A percentile compares a stretch with the other conserved stretches of the same genome.
Evolutionary conservation across 2,888 invertebrate species (phyloP).

Genomic region (Malthinus flaveolus): DNA sequence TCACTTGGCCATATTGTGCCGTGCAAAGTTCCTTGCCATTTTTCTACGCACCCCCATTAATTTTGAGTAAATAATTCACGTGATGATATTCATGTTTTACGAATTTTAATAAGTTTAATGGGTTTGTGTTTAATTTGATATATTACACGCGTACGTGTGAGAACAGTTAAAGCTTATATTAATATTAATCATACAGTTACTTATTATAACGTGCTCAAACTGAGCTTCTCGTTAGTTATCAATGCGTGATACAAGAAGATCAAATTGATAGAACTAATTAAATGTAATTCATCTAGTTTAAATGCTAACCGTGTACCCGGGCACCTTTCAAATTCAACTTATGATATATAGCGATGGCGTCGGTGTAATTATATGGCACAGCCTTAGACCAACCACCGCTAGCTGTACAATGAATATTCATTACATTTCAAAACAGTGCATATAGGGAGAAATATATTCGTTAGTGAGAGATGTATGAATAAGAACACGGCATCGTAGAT

Average conservation of each 20-base stretch:
- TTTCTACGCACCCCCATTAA: no score
- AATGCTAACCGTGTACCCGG: slow-evolving; percentile 47
- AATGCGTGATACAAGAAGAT: slow-evolving; percentile 26
- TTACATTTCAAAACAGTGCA: slow-evolving; percentile 46
- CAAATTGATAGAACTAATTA: slow-evolving; percentile 44
- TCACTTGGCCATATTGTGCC: no score
- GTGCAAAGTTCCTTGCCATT: no score
- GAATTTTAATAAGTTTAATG: no score
- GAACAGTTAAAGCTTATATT: neutral
- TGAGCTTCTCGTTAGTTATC: slow-evolving; percentile 25
- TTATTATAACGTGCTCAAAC: slow-evolving; percentile 1
- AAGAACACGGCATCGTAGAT: slow-evolving; percentile 30
- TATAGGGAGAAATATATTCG: slow-evolving; percentile 34
- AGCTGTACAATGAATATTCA: slow-evolving; percentile 52
- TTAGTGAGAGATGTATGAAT: slow-evolving; percentile 37
- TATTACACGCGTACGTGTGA: no score
- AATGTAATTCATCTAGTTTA: slow-evolving; percentile 47
- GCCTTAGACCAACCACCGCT: slow-evolving; percentile 48
- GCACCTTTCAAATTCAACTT: slow-evolving; percentile 51
- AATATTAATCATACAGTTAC: slow-evolving; percentile 1
- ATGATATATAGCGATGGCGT: slow-evolving; percentile 48
- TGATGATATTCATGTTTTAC: no score
- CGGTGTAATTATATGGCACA: slow-evolving; percentile 50
- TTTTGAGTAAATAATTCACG: no score
- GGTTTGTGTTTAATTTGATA: no score